These are phyloP conservation scores for Caracal caracal DNA, from an alignment of 2,113 vertebrate genomes.

Conservation along the genomic window DNA sequence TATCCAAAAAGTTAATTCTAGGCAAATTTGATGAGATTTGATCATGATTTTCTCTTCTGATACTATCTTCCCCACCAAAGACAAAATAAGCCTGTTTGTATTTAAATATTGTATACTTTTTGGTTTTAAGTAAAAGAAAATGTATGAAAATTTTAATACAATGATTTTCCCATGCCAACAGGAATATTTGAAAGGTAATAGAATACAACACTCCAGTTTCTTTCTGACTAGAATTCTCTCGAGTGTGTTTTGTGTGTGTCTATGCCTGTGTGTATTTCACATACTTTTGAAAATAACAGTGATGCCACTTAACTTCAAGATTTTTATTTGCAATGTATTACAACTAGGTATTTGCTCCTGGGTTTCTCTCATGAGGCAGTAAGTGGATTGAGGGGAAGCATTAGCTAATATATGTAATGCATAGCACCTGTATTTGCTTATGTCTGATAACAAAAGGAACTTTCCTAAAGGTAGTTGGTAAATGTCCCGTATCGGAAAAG, in stretches of 20 bases:
- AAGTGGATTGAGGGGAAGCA: neutral
- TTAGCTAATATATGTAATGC: neutral
- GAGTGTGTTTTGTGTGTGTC: neutral
- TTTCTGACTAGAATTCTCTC: neutral
- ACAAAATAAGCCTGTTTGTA: neutral
- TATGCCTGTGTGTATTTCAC: neutral
- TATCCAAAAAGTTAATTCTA: neutral
- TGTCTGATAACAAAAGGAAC: constrained; percentile 28
- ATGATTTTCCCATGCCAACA: neutral
- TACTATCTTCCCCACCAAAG: neutral
- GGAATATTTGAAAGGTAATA: neutral
- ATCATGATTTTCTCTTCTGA: neutral
- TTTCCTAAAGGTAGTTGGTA: constrained; percentile 31
- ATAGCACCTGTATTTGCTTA: neutral
- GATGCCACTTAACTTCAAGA: neutral
- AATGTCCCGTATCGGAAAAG: neutral
- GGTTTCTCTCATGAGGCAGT: neutral
- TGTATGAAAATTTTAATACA: neutral
- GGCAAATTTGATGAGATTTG: neutral
- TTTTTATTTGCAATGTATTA: constrained; percentile 1
- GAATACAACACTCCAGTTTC: neutral
- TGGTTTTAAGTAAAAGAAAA: neutral
- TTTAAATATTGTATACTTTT: neutral
- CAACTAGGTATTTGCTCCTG: neutral
- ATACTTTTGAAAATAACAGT: neutral